Conservation (phyloP, 2,888 invertebrate genomes). For the Ecliptopera silaceata region DNA sequence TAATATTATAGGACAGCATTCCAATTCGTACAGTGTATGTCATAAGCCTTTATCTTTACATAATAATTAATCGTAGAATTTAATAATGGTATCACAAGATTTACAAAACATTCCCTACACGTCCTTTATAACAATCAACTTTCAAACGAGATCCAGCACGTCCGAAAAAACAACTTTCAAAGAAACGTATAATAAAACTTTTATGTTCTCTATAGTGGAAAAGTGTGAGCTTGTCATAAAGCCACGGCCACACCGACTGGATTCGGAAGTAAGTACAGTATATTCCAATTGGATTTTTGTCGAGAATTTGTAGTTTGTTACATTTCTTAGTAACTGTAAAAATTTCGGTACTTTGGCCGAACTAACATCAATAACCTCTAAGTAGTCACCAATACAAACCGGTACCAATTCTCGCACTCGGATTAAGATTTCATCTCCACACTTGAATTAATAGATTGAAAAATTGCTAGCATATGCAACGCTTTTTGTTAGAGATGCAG, state of each 20-base stretch:
- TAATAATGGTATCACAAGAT: constrained; percentile 9
- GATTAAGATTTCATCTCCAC: no score
- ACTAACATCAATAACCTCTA: no score
- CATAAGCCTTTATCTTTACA: no score
- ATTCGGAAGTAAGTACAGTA: background rate
- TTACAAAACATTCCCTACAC: background rate
- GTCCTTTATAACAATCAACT: constrained; percentile 11
- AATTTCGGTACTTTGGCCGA: no score
- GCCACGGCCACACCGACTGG: background rate
- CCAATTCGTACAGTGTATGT: no score
- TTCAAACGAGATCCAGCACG: constrained; percentile 12
- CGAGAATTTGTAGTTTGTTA: no score
- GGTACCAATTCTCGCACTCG: no score
- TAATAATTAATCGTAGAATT: background rate
- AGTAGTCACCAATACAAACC: no score
- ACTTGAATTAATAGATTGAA: background rate
- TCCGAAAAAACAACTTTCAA: constrained; percentile 17
- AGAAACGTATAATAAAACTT: constrained; percentile 15
- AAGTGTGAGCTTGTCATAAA: background rate
- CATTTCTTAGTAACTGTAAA: no score
- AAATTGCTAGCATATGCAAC: constrained; percentile 39
- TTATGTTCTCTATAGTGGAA: constrained; percentile 4
- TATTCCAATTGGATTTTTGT: no score
- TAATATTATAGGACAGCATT: no score
- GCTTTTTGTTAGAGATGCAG: constrained; percentile 45